Conservation (phyloP, 2,113 vertebrate genomes). For the Cairina moschata region DNA sequence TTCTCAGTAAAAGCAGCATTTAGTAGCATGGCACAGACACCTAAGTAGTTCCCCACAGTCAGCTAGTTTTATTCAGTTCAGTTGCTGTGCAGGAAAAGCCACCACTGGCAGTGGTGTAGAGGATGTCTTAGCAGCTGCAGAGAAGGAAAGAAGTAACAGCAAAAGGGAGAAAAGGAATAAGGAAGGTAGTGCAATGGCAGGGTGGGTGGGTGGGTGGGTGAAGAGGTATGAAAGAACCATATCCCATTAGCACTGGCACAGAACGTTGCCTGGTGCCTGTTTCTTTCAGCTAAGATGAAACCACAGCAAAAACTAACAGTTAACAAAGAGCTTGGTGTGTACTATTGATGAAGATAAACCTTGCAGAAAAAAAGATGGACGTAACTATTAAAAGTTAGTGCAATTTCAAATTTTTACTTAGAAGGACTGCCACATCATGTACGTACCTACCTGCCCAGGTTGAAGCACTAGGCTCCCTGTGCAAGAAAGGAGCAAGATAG, state of each 20-base stretch:
- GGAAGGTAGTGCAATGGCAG: neutral
- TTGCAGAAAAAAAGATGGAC: neutral
- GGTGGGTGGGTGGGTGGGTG: neutral
- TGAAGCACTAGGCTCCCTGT: neutral
- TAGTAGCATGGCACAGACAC: neutral
- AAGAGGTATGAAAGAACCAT: neutral
- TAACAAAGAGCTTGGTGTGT: neutral
- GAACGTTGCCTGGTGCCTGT: neutral
- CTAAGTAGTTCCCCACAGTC: neutral
- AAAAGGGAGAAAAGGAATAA: neutral
- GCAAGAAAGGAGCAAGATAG: neutral
- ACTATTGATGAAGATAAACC: neutral
- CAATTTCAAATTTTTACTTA: neutral
- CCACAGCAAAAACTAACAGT: neutral
- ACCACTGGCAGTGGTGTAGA: neutral
- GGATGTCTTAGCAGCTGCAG: neutral
- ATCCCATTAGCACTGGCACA: neutral
- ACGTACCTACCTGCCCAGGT: neutral
- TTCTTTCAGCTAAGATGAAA: neutral
- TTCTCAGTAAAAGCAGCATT: neutral
- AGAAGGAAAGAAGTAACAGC: neutral
- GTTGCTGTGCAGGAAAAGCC: neutral
- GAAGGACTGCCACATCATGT: neutral
- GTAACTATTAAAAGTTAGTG: neutral
- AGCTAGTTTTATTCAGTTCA: neutral